Base-by-base conservation (phyloP, 2,888 invertebrate species). In the Julus scandinavius region DNA sequence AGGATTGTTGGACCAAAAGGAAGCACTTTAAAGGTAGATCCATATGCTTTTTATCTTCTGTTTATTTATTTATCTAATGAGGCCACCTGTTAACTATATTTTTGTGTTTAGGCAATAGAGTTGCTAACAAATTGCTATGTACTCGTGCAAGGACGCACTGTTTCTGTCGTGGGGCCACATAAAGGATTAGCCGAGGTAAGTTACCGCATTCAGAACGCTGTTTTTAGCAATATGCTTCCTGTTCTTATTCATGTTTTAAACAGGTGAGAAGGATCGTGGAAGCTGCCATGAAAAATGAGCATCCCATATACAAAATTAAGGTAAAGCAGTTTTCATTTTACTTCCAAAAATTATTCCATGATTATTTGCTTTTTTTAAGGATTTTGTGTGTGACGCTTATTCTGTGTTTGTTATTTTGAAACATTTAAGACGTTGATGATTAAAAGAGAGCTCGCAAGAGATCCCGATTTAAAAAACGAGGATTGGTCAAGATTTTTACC, bases 211-310 rank as follows among this genome's bases (percentile, higher is more conserved):
- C 17, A 2, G 15, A 17, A 6, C 87, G 87, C 7, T 88, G 11
- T 83, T 17, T 29, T 85, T 88, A 88, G 80, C 88, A 83, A 80
- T 15, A 49, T 88, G n/a, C 38, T 15, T 86, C 49, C 17, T 5
- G 29, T 20, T 88, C 45, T 40, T 86, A 17, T 85, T 54, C n/a
- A 40, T 17, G 80, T 17, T 87, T 58, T 72, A 80, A 50, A 15
- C 41, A 89, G 88, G 88, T 89, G 1, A 94, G 98, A 88, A 95
- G 96, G 90, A 97, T 99, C 91, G 97, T 97, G 1, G 96, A 96
- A 91, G 99, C 99, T 91, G 98, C 98, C 0, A 99, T 99, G 99
- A 97, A 97, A 92, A 99, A 99, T 92, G 95, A 99, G 88, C 99
- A 99, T 93, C 99, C 99, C 0, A 97, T 99, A 92, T 99, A 99